phyloP scores from a whole-genome alignment of 2,888 invertebrate species.

The Ischnura elegans region DNA sequence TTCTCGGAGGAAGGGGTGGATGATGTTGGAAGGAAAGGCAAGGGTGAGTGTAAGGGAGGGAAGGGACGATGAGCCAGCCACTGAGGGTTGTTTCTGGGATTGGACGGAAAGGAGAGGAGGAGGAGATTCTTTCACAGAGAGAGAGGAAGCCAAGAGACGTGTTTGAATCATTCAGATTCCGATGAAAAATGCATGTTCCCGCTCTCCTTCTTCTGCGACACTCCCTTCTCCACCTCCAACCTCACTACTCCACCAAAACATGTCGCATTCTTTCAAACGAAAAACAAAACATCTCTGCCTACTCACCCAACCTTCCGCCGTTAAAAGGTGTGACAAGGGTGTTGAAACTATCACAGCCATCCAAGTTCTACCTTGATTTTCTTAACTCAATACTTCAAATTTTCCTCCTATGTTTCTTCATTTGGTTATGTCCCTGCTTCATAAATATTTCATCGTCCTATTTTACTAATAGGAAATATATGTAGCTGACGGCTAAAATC shows the following conservation, averaged over 20 bases:
- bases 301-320: not conserved
- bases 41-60: not conserved
- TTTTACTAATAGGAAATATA: too few species aligned
- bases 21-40: not conserved
- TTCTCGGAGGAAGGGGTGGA: not conserved
- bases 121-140: not conserved
- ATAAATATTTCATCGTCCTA: too few species aligned
- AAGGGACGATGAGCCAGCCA: not conserved
- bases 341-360: not conserved
- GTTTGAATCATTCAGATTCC: constrained; percentile 65
- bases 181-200: constrained; percentile 59
- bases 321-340: constrained; percentile 9
- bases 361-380: not conserved
- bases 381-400: not conserved
- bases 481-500: too few species aligned
- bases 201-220: not conserved
- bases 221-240: not conserved
- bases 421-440: too few species aligned
- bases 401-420: not conserved
- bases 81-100: not conserved
- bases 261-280: constrained; percentile 10
- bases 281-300: constrained; percentile 20
- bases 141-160: not conserved
- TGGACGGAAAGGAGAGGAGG: not conserved
- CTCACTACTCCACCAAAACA: not conserved